A percentile compares a stretch with the other conserved stretches of the same genome.
phyloP scores from a whole-genome alignment of 2,113 vertebrate genomes.

The Willisornis vidua region DNA sequence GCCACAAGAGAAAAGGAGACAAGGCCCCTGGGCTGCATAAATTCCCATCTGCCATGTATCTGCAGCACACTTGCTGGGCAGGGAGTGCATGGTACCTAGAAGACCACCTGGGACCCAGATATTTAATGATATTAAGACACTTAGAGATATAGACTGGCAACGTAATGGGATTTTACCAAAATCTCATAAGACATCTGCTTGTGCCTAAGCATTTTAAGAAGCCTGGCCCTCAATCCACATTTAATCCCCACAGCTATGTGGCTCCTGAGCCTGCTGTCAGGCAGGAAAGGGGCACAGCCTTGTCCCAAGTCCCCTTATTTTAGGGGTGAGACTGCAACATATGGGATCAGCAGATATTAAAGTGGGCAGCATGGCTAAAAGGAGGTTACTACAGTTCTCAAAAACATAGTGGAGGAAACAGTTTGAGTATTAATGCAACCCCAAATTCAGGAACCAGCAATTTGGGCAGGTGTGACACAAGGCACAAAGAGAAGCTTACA shows the following conservation, averaged over 20 bases:
- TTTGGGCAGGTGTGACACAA: background rate
- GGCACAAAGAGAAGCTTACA: rapidly evolving
- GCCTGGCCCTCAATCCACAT: background rate
- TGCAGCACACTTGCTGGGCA: background rate
- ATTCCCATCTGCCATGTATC: background rate
- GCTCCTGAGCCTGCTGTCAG: background rate
- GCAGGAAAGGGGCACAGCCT: background rate
- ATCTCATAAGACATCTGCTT: conserved; percentile 54
- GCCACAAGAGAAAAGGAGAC: background rate
- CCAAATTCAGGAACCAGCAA: background rate
- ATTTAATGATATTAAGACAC: conserved; percentile 26
- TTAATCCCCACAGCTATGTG: background rate
- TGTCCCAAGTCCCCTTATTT: background rate
- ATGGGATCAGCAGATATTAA: background rate
- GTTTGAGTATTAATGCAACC: background rate
- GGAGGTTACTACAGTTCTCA: background rate
- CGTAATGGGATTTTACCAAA: conserved; percentile 50
- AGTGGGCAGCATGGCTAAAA: background rate
- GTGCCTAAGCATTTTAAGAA: conserved; percentile 45
- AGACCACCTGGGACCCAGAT: background rate
- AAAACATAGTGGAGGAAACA: background rate
- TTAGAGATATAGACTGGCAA: conserved; percentile 38
- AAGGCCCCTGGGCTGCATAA: background rate
- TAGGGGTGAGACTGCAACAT: background rate
- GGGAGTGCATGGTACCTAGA: background rate